Evolutionary conservation across 2,888 invertebrate genomes (phyloP), one percentile per base, ranked within the genome.

Genomic region (Busseola fusca): DNA sequence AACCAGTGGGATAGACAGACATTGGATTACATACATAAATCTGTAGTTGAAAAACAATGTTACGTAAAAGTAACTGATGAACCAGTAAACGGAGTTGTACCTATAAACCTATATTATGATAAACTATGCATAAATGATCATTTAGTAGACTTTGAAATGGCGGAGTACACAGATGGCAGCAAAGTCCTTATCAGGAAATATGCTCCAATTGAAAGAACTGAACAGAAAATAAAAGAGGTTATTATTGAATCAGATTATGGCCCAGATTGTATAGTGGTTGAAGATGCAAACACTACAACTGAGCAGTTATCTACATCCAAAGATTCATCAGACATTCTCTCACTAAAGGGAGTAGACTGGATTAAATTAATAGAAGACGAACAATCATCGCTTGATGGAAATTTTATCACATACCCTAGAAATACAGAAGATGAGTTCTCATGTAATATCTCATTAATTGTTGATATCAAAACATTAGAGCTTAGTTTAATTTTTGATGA

Each of bases 1-100:
- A 86, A 87, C 7, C 84, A 86, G 3, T 97, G 97, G 96, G 87
- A 92, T 9, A 86, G 91, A 0, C 88, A 89, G 1, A 96, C 96
- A 3, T 93, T 97, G 50, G 97, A 98, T 84, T 96, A 94, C 70
- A 95, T 98, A 42, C 97, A 97, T 83, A 91, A 91, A 4, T 88
- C 91, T 1, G 79, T 97, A 3, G 96, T 97, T 0, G 96, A 96
- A 57, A 96, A 96, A 78, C 81, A 95, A 14, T 96, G 96, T 83
- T 89, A 89, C 14, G 90, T 97, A 0, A 94, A 94, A 52, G 86
- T 96, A 5, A 85, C 91, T 9, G 93, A 95, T 0, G 87, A 91
- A 42, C 84, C 90, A 27, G 82, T 92, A 21, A 88, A 88, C n/a
- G 94, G 88, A 37, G 70, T 93, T 10, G 72, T 87, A 34, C 92